Evolutionary conservation across 2,888 invertebrate species (phyloP).

Genomic region (Scaptomyza parva): DNA sequence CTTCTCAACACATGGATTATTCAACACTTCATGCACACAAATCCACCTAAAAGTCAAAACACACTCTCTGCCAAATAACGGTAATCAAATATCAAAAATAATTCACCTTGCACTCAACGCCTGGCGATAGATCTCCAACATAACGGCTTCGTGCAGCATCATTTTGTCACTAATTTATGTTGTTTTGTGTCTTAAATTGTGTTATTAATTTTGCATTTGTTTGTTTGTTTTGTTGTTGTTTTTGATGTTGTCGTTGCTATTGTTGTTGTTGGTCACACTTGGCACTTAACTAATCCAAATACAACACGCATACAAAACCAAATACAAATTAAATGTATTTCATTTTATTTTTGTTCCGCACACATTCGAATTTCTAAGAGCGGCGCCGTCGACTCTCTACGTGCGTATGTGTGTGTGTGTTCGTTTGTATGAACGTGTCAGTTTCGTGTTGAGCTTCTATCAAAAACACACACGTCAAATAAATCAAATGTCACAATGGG

Average conservation of each 20-base stretch:
- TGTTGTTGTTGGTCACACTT: constrained; percentile 37
- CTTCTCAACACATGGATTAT: neutral
- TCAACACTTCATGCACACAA: neutral
- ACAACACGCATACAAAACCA: constrained; percentile 33
- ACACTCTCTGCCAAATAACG: constrained; percentile 33
- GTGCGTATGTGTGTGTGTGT: constrained; percentile 17
- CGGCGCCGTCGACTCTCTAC: constrained; percentile 45
- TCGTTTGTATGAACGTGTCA: constrained; percentile 66
- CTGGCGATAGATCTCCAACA: constrained; percentile 85
- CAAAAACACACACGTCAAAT: constrained; percentile 83
- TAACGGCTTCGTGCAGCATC: constrained; percentile 86
- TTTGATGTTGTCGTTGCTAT: constrained; percentile 20
- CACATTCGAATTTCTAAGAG: constrained; percentile 59
- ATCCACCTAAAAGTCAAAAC: neutral
- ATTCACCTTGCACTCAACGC: constrained; percentile 85
- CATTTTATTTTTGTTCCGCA: constrained; percentile 60
- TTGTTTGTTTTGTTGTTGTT: constrained; percentile 14
- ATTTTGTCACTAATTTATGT: constrained; percentile 68
- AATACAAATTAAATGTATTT: constrained; percentile 58
- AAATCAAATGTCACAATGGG: constrained; percentile 83
- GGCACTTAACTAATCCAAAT: constrained; percentile 51
- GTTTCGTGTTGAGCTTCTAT: constrained; percentile 82
- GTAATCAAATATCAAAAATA: constrained; percentile 7
- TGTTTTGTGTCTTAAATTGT: constrained; percentile 15
- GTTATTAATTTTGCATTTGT: constrained; percentile 36